phyloP scores from a whole-genome alignment of 2,113 vertebrate species.

The Rhinoderma darwinii region DNA sequence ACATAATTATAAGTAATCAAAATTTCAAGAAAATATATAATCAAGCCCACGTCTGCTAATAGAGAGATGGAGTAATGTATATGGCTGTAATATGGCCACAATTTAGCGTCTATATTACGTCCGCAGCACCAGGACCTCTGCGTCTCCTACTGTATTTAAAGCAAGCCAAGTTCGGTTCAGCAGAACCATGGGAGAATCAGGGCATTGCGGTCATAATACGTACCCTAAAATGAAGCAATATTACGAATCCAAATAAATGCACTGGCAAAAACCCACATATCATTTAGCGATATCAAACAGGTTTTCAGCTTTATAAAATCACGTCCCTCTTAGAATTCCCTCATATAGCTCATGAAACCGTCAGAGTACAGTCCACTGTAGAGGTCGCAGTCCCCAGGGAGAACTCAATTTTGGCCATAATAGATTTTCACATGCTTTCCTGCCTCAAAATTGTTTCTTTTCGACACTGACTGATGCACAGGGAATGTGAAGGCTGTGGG shows the following conservation, averaged over 20 bases:
- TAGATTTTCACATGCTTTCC: conserved; percentile 83
- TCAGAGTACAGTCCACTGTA: conserved; percentile 76
- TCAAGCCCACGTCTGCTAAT: too few species aligned
- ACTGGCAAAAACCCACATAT: background rate
- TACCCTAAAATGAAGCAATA: background rate
- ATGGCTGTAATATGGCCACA: background rate
- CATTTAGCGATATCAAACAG: background rate
- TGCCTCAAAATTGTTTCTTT: conserved; percentile 79
- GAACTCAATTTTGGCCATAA: conserved; percentile 75
- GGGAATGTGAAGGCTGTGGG: conserved; percentile 82
- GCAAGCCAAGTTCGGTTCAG: background rate
- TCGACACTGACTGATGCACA: conserved; percentile 80
- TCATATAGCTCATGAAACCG: conserved; percentile 80
- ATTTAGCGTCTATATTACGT: background rate
- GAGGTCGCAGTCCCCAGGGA: conserved; percentile 77
- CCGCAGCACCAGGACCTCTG: too few species aligned
- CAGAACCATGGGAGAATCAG: background rate
- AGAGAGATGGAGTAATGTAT: too few species aligned
- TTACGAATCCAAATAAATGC: too few species aligned
- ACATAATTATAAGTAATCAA: too few species aligned
- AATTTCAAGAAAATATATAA: too few species aligned
- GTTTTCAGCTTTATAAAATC: background rate
- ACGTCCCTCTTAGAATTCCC: conserved; percentile 72
- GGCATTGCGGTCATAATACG: background rate
- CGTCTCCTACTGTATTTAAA: too few species aligned